Conservation (phyloP, 1,140 invertebrate genomes). For the Drosophila ananassae region DNA sequence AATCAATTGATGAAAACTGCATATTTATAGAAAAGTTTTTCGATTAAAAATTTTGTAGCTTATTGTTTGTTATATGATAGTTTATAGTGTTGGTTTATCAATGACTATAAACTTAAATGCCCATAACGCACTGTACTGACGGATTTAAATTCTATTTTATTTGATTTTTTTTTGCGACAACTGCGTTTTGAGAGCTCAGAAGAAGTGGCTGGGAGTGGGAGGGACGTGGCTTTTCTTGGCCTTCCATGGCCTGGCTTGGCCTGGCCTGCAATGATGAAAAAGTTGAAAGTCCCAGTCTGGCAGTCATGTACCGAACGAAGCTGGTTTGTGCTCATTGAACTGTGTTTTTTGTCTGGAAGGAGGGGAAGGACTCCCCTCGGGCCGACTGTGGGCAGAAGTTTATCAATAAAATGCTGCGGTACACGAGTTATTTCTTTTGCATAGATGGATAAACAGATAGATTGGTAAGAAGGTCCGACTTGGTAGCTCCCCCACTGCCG, state of each 20-base stretch:
- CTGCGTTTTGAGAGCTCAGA: slow-evolving; percentile 31
- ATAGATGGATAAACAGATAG: slow-evolving; percentile 62
- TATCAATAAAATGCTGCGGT: slow-evolving; percentile 80
- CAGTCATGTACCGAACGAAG: slow-evolving; percentile 47
- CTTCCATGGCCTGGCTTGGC: neutral
- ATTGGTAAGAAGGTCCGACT: slow-evolving; percentile 41
- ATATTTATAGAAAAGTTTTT: neutral
- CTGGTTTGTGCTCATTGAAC: slow-evolving; percentile 63
- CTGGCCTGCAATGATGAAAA: slow-evolving; percentile 45
- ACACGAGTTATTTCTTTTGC: slow-evolving; percentile 80
- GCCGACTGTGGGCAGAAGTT: slow-evolving; percentile 55
- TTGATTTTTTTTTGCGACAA: slow-evolving; percentile 40
- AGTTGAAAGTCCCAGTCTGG: slow-evolving; percentile 40
- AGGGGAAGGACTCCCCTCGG: neutral
- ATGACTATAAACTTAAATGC: neutral
- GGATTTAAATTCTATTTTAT: slow-evolving; percentile 30
- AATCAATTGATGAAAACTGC: slow-evolving; percentile 1
- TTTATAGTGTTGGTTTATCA: neutral
- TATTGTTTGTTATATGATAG: neutral
- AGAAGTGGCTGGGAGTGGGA: neutral
- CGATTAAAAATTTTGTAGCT: neutral
- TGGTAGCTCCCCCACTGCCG: slow-evolving; percentile 9
- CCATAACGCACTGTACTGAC: neutral
- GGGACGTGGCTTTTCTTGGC: slow-evolving; percentile 17
- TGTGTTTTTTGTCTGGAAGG: slow-evolving; percentile 27